phyloP scores from a whole-genome alignment of 2,113 vertebrate species.

The Pluvianellus socialis region DNA sequence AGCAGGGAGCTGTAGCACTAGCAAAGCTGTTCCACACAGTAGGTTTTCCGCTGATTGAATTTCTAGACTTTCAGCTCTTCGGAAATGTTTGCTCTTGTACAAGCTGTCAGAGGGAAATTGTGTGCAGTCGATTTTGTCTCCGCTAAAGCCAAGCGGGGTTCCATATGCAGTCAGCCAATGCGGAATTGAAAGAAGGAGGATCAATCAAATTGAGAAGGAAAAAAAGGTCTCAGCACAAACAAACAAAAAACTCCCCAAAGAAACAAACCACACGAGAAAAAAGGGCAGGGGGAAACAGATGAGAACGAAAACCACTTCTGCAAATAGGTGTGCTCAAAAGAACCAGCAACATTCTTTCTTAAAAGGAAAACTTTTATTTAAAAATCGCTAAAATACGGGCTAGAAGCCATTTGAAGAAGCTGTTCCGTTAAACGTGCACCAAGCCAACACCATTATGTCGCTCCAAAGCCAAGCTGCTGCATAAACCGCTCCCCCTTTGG shows the following conservation, averaged over 20 bases:
- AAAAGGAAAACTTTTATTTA: neutral
- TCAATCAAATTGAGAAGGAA: constrained; percentile 48
- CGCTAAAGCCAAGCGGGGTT: constrained; percentile 53
- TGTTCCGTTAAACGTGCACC: neutral
- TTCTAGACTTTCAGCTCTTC: constrained; percentile 72
- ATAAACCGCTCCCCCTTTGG: neutral
- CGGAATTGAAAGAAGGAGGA: constrained; percentile 41
- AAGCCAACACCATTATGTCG: neutral
- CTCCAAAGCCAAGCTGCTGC: neutral
- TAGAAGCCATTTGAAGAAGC: neutral
- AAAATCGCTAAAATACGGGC: neutral
- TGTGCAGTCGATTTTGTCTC: constrained; percentile 63
- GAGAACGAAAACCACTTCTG: neutral
- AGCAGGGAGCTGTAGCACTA: constrained; percentile 69
- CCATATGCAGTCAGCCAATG: constrained; percentile 49
- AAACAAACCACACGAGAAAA: neutral
- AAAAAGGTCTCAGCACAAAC: constrained; percentile 15
- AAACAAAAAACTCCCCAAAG: neutral
- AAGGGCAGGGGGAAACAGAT: neutral
- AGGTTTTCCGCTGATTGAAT: constrained; percentile 72
- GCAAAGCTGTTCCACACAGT: constrained; percentile 72
- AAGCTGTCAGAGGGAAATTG: constrained; percentile 70
- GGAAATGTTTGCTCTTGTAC: constrained; percentile 73
- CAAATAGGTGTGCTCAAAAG: neutral
- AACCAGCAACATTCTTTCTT: neutral